Evolutionary conservation across 2,797 vertebrate species (phyloP), one percentile per base, ranked within the genome.

Genomic region (Tadarida brasiliensis): DNA sequence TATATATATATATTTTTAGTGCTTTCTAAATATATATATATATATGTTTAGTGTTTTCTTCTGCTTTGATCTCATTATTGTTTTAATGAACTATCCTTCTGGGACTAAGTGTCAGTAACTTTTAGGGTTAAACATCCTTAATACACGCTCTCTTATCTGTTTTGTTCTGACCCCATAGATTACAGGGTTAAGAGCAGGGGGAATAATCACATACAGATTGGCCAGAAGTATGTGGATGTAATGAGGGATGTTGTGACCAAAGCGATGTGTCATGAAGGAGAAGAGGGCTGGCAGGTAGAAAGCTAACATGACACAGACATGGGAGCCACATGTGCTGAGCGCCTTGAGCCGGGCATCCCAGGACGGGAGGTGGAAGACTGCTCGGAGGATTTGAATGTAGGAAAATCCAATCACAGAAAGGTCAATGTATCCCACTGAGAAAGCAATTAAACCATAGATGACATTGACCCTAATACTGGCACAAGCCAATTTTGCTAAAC

Each of bases 91-190:
- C 4, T 82, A 4, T 59, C 20, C 0, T 96, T 2, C 15, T 92
- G 11, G 5, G 16, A 33, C 26, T 77, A 57, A 70, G n/a, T 19
- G 2, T 92, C 63, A 95, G 7, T 47, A 78, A 5, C 7, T 54
- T 78, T 97, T 93, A 59, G 91, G 68, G 59, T 96, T 95, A 74
- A 98, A 35, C 67, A 98, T 95, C 86, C 95, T 98, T 68, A 97
- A 24, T 63, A 98, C 93, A 3, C 11, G 5, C 1, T 98, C 80
- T 89, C 97, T 97, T 81, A 98, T 98, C 95, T 98, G 98, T 78
- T 98, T 98, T 92, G 98, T 98, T 81, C 98, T 97, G n/a, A 98
- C 78, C 20, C 98, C 98, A 97, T 98, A 98, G 74, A 98, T 97
- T 24, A 98, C 54, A 74, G 98, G 98, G 54, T 98, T 98, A 77